Evolutionary conservation across 2,113 vertebrate species (phyloP), one percentile per base, ranked within the genome.

Genomic region (Sterrhoptilus dennistouni): DNA sequence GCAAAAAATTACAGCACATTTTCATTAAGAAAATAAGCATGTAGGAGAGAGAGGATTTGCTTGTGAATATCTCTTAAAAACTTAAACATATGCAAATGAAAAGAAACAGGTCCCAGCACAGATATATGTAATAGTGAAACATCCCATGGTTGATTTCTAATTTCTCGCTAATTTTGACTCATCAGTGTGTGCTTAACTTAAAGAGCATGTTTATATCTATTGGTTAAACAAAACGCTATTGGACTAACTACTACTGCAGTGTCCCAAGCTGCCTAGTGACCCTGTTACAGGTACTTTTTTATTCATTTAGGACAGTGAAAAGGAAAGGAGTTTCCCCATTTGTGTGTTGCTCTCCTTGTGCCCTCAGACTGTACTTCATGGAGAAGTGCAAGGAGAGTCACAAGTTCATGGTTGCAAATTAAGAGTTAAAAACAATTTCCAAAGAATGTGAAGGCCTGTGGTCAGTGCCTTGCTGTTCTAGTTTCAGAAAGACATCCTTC

Each of bases 131-230:
- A 53, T 5, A 83, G 28, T 21, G 74, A 85, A 93, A 54, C 6
- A 47, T 50, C 45, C 36, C 40, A 28, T 60, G 20, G 12, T 12
- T 88, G 54, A 11, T 88, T 93, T 93, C 68, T 76, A 86, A 83
- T 93, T 94, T 86, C 82, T 88, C 71, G 50, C 44, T 93, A 56
- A 91, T 80, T 94, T 90, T 83, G 25, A n/a, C 42, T 83, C 78
- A 85, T 53, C 33, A 28, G 22, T 24, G 33, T 63, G 38, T 66
- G 42, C 36, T 93, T 80, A 91, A 76, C 24, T 83, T 83, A 40
- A 94, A 80, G 29, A 65, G 6, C 20, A 14, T 20, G 7, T 72
- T 88, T 82, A 54, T 50, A 65, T 69, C 54, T 69, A 19, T 28
- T 71, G 9, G 10, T 71, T 91, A 44, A 87, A 68, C 36, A 82